These are phyloP conservation scores for Cyclina sinensis DNA, from an alignment of 1,140 invertebrate species.

Conservation along the genomic window DNA sequence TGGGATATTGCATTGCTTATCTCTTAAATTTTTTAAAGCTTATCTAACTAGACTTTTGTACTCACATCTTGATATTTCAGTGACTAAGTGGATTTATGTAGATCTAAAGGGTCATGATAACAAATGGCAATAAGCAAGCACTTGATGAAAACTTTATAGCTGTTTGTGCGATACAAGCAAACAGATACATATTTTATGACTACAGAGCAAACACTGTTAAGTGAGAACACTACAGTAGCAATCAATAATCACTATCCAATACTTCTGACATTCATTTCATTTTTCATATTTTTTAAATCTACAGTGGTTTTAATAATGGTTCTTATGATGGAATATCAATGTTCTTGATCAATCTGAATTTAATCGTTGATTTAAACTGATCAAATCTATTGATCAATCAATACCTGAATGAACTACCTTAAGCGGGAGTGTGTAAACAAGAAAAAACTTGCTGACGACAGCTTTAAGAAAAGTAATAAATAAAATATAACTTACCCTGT, in stretches of 20 bases:
- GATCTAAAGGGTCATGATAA: no score
- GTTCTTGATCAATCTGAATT: neutral
- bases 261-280: neutral
- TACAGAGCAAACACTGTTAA: neutral
- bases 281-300: no score
- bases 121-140: neutral
- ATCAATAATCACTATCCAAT: conserved; percentile 16
- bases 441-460: conserved; percentile 36
- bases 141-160: neutral
- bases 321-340: neutral
- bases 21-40: no score
- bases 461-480: neutral
- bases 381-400: neutral
- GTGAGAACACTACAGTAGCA: neutral
- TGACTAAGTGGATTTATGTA: no score
- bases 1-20: no score
- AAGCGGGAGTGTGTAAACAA: conserved; percentile 44
- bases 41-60: no score
- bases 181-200: conserved; percentile 30
- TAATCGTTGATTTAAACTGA: conserved; percentile 24
- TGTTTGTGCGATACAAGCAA: neutral
- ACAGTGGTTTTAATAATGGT: no score
- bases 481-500: conserved; percentile 77
- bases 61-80: no score
- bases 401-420: neutral